These are phyloP conservation scores for Scaptomyza parva DNA, from an alignment of 2,888 invertebrate species.

Conservation along the genomic window DNA sequence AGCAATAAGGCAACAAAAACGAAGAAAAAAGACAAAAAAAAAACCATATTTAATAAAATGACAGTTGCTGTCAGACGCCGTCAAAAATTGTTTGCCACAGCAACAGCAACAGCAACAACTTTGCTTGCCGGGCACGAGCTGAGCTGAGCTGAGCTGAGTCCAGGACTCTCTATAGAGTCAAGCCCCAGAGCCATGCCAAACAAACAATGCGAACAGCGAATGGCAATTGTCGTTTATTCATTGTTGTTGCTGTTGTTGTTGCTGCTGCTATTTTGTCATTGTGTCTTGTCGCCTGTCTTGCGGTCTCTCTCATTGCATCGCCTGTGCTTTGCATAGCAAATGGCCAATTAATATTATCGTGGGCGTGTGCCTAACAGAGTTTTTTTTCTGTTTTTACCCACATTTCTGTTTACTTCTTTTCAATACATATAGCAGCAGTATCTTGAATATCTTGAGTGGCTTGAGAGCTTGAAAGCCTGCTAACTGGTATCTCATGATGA, in stretches of 20 bases:
- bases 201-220: conserved; percentile 59
- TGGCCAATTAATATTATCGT: conserved; percentile 79
- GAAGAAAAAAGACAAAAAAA: conserved; percentile 47
- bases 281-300: conserved; percentile 75
- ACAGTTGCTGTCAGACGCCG: conserved; percentile 79
- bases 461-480: conserved; percentile 29
- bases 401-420: conserved; percentile 2
- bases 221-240: conserved; percentile 78
- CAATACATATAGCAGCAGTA: conserved; percentile 25
- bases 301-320: conserved; percentile 61
- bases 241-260: conserved; percentile 37
- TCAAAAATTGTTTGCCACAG: conserved; percentile 72
- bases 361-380: conserved; percentile 65
- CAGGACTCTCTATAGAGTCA: conserved; percentile 18
- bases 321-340: conserved; percentile 66
- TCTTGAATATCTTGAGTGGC: conserved; percentile 44
- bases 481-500: conserved; percentile 51
- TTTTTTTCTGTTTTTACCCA: background rate
- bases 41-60: conserved; percentile 81
- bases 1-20: conserved; percentile 51
- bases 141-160: too few species aligned
- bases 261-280: conserved; percentile 74
- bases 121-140: conserved; percentile 74
- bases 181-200: conserved; percentile 20
- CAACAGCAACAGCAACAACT: conserved; percentile 59